These are phyloP conservation scores for Caretta caretta DNA, from an alignment of 2,113 vertebrate genomes.

Conservation along the genomic window DNA sequence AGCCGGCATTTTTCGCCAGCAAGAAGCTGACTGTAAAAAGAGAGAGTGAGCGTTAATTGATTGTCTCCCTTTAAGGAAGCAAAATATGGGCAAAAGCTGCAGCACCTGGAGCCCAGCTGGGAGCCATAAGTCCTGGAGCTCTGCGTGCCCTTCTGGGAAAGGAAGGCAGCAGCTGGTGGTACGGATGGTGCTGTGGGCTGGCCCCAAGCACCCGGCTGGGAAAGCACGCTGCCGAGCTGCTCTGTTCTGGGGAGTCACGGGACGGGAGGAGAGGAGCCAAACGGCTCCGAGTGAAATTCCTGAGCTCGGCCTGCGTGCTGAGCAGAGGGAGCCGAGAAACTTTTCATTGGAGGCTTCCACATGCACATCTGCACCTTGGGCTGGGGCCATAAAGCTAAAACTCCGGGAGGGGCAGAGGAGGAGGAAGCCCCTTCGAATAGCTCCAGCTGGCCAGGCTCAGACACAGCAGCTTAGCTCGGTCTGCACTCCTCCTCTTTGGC, in stretches of 20 bases:
- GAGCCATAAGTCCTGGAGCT: not conserved
- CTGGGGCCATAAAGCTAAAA: not conserved
- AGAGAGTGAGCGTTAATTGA: not conserved
- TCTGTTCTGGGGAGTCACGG: not conserved
- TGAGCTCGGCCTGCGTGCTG: not conserved
- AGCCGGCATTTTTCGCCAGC: not conserved
- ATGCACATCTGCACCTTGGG: not conserved
- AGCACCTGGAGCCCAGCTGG: not conserved
- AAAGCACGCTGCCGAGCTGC: not conserved
- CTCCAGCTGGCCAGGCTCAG: not conserved
- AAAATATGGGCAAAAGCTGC: not conserved
- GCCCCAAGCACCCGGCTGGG: not conserved
- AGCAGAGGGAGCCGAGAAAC: not conserved
- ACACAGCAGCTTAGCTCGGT: not conserved
- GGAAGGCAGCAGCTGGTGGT: not conserved
- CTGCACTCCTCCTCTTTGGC: not conserved
- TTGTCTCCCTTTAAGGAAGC: not conserved
- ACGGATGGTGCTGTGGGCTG: not conserved
- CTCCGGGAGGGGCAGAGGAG: not conserved
- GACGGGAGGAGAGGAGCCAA: not conserved
- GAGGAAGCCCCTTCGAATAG: not conserved
- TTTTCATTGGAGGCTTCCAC: not conserved
- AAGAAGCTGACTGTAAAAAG: not conserved
- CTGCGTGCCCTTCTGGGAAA: not conserved
- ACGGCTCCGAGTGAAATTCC: not conserved